A percentile compares a stretch with the other conserved stretches of the same genome.
Evolutionary conservation across 2,888 invertebrate genomes (phyloP).

Genomic region (Stegophylla sp.): DNA sequence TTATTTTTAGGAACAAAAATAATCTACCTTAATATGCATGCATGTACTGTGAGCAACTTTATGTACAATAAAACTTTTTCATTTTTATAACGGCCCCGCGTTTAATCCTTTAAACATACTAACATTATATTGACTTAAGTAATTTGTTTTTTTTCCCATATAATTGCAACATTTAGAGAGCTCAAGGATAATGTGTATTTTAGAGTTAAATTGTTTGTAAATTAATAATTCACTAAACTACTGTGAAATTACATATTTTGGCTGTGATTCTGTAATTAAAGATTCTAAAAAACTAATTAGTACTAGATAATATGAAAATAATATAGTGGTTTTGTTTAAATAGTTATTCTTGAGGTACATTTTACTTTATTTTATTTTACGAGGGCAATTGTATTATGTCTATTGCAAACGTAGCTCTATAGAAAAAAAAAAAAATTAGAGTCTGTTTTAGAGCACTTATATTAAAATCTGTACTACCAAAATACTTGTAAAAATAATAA

Average conservation of each 20-base stretch:
- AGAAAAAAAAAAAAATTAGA: not conserved
- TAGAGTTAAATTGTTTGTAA: not conserved
- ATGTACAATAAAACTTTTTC: slow-evolving; percentile 13
- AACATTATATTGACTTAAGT: slow-evolving; percentile 31
- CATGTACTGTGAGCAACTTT: not conserved
- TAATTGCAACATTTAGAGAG: not conserved
- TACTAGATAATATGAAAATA: not conserved
- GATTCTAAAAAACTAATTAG: slow-evolving; percentile 1
- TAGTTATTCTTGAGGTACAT: no score
- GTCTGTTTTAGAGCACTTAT: not conserved
- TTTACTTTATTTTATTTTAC: no score
- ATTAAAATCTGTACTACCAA: not conserved
- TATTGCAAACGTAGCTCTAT: no score
- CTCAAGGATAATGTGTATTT: slow-evolving; percentile 17
- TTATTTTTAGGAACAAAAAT: slow-evolving; percentile 31
- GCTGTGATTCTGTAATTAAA: slow-evolving; percentile 7
- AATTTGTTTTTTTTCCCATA: slow-evolving; percentile 5
- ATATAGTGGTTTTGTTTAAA: no score
- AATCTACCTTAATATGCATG: slow-evolving; percentile 24
- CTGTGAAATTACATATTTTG: not conserved
- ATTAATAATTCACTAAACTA: slow-evolving; percentile 8
- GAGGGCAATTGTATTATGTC: no score
- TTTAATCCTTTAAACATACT: slow-evolving; percentile 11
- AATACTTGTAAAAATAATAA: not conserved
- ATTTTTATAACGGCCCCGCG: slow-evolving; percentile 12